Evolutionary conservation across 2,113 vertebrate species (phyloP), one percentile per base, ranked within the genome.

Genomic region (Pelvicachromis taeniatus): DNA sequence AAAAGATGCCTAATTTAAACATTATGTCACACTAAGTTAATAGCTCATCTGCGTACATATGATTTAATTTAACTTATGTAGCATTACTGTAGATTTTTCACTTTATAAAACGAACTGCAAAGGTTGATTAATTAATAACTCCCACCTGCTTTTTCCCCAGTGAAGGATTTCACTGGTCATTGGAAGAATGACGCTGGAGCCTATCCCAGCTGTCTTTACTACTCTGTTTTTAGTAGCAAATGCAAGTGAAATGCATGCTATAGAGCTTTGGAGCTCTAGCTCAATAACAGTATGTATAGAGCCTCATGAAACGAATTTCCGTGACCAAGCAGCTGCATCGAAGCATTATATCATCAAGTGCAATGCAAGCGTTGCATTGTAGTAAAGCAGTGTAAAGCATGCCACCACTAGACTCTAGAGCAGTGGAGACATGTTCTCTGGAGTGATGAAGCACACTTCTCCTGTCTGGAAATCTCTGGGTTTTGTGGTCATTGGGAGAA

Each of bases 1-100:
- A 35, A 35, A 59, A 6, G 9, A 61, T 61, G 31, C 31, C 0
- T 0, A 0, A 35, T 61, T 61, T n/a, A 61, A 7, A 35, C 0
- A 61, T 61, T 61, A 61, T 35, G 58, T 35, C 5, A 61, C 58
- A 33, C 0, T 59, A 2, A 56, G 29, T 59, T 59, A 59, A 61
- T 61, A 11, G 16, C 19, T 33, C 58, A 59, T 59, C 29, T 33
- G 29, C 9, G 0, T 59, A 33, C 16, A 0, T 33, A 2, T 33
- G 9, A 9, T 61, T 61, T 61, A n/a, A 2, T 61, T 7, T 61
- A 35, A 61, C 17, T 0, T 61, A 2, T 61, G 4, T 7, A 55
- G 54, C 0, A 6, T 26, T 14, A 4, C 54, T 26, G 58, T n/a
- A n/a, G 31, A 7, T 1, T 61, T 0, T 0, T 35, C 5, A 35